These are phyloP conservation scores for Notolabrus celidotus DNA, from an alignment of 2,797 vertebrate genomes.

Conservation along the genomic window DNA sequence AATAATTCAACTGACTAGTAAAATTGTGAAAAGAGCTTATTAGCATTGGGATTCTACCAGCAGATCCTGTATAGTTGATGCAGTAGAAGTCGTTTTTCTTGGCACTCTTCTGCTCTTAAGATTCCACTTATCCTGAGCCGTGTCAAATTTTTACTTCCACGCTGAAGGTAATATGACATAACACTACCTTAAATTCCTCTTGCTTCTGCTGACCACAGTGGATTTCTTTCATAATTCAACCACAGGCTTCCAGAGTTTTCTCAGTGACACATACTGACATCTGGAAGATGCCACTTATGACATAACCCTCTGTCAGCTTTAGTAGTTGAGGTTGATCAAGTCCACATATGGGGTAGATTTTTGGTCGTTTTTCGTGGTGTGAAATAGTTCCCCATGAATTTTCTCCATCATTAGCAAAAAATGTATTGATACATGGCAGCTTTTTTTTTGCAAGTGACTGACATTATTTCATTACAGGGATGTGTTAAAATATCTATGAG, in stretches of 20 bases:
- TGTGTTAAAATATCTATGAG: too few species aligned
- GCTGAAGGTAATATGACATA: constrained; percentile 61
- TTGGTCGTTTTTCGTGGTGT: not conserved
- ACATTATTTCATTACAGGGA: too few species aligned
- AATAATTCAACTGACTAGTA: constrained; percentile 2
- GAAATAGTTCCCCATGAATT: too few species aligned
- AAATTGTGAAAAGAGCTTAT: constrained; percentile 34
- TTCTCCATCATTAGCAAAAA: too few species aligned
- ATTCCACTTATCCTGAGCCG: constrained; percentile 32
- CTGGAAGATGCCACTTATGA: not conserved
- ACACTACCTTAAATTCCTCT: constrained; percentile 32
- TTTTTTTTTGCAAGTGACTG: too few species aligned
- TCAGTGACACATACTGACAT: constrained; percentile 4
- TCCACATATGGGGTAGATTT: constrained; percentile 5
- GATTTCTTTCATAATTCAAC: constrained; percentile 25
- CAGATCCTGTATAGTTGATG: constrained; percentile 33
- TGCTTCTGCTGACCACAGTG: constrained; percentile 62
- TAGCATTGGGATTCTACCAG: constrained; percentile 30
- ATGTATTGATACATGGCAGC: too few species aligned
- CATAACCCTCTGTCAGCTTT: constrained; percentile 2
- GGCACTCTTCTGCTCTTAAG: constrained; percentile 26
- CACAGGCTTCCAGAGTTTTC: constrained; percentile 31
- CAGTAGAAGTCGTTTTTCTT: constrained; percentile 40
- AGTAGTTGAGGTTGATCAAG: not conserved
- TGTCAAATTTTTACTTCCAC: constrained; percentile 48